phyloP scores from a whole-genome alignment of 2,888 invertebrate genomes.

The Leptopilina myrica region DNA sequence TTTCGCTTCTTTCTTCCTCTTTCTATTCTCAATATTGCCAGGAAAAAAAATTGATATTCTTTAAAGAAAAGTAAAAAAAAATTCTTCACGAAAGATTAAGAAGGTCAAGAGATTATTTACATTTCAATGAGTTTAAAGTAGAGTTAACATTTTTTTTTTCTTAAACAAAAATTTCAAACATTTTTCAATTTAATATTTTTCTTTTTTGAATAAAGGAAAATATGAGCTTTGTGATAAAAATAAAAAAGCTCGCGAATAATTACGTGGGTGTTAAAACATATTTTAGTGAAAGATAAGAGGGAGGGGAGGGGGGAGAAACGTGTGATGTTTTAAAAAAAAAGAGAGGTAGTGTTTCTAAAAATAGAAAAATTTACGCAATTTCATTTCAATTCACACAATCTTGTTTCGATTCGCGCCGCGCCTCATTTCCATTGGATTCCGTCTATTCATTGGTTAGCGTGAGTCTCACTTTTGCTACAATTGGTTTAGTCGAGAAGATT shows the following conservation, averaged over 20 bases:
- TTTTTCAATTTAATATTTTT: neutral
- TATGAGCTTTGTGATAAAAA: constrained; percentile 9
- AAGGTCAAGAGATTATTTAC: too few relatives aligned
- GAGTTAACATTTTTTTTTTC: neutral
- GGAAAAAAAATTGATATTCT: too few relatives aligned
- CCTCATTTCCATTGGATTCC: neutral
- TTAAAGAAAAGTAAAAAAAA: too few relatives aligned
- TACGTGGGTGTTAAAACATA: neutral
- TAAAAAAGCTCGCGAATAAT: neutral
- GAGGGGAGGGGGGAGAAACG: neutral
- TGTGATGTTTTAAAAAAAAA: too few relatives aligned
- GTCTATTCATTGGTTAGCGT: constrained; percentile 11
- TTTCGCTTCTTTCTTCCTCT: too few relatives aligned
- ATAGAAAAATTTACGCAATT: constrained; percentile 23
- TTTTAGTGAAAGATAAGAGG: too few relatives aligned
- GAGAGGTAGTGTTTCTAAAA: neutral
- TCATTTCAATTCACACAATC: neutral
- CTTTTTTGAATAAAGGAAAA: neutral
- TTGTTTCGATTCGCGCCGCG: constrained; percentile 23
- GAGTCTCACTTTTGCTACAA: constrained; percentile 31
- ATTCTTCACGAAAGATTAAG: too few relatives aligned
- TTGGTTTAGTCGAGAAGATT: constrained; percentile 58
- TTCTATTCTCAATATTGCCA: too few relatives aligned
- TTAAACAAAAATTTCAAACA: neutral
- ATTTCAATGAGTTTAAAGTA: neutral